Evolutionary conservation across 2,888 invertebrate genomes (phyloP), one percentile per base, ranked within the genome.

Genomic region (Habroteleia sp.): DNA sequence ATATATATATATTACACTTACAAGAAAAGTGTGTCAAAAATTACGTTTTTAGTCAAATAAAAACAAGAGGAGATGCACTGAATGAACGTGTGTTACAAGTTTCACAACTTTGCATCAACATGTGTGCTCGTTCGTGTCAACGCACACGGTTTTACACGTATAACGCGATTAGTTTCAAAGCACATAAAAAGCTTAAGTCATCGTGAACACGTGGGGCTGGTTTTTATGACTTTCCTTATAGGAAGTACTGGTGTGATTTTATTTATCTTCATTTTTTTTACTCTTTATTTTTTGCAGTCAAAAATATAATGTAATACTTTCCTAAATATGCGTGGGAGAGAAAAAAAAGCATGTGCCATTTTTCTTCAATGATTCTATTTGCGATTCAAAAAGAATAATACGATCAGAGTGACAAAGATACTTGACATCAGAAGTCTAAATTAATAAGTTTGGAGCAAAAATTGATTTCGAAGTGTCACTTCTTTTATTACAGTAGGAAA

Each of bases 141-240:
- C 41, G 23, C 46, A 66, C 31, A 54, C 73, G 46, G 42, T 6
- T 50, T 44, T 44, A 17, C 50, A 60, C 60, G 27, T 46, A 42
- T 54, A 65, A 65, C 58, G 14, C 35, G 65, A 71, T 75, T 75
- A 71, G 44, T 66, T 75, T 66, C 48, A 41, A 62, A 66, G 69
- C 41, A 54, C 77, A 72, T 77, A 78, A 81, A 80, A 81, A 79
- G 78, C 73, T 72, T 60, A 71, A 71, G 73, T 65, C 65, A 73
- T 60, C 71, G 73, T 46, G 65, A 76, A 78, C 79, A 81, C 79
- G 80, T 80, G 80, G 73, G 54, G 63, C 52, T 31, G 10, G 60
- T 62, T 80, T 81, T 79, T 79, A 79, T 41, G 60, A 52, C 58
- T 69, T 79, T 77, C 54, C 69, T 76, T 52, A 54, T 75, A 66